Conservation (phyloP, 2,888 invertebrate species). For the Horisme vitalbata region DNA sequence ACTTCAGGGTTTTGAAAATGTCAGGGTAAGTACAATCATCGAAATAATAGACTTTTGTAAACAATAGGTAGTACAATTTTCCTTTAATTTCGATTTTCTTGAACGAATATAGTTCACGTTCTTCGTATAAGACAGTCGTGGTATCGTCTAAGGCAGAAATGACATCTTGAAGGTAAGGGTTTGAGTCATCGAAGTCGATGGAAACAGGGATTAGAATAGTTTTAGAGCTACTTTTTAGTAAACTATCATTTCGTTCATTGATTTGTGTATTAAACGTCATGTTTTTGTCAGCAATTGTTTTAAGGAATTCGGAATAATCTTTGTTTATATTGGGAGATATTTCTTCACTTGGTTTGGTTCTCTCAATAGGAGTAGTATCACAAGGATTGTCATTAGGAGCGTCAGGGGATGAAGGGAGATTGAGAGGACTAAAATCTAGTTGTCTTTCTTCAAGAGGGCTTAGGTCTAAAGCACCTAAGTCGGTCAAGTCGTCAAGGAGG, state of each 20-base stretch:
- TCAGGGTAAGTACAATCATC: constrained; percentile 10
- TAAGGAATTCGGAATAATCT: not conserved
- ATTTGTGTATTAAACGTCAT: no score
- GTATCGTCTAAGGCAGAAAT: constrained; percentile 9
- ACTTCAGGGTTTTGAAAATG: constrained; percentile 11
- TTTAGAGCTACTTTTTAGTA: no score
- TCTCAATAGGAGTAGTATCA: no score
- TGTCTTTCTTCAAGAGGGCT: not conserved
- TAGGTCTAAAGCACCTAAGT: not conserved
- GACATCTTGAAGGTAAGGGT: constrained; percentile 30
- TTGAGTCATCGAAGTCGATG: constrained; percentile 38
- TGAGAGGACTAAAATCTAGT: not conserved
- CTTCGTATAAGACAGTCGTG: not conserved
- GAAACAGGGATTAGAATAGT: constrained; percentile 31
- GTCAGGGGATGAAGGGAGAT: not conserved
- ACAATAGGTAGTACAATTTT: constrained; percentile 10
- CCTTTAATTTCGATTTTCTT: not conserved
- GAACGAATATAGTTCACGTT: constrained; percentile 9
- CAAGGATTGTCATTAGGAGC: not conserved
- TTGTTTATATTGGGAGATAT: not conserved
- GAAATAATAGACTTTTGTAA: constrained; percentile 24
- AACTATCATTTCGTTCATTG: no score
- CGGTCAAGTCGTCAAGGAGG: not conserved
- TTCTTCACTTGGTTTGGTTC: not conserved
- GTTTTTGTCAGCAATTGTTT: no score